Percentiles rank a stretch among this genome's conserved stretches.
These are phyloP conservation scores for Lota lota DNA, from an alignment of 2,113 vertebrate genomes.

Conservation along the genomic window DNA sequence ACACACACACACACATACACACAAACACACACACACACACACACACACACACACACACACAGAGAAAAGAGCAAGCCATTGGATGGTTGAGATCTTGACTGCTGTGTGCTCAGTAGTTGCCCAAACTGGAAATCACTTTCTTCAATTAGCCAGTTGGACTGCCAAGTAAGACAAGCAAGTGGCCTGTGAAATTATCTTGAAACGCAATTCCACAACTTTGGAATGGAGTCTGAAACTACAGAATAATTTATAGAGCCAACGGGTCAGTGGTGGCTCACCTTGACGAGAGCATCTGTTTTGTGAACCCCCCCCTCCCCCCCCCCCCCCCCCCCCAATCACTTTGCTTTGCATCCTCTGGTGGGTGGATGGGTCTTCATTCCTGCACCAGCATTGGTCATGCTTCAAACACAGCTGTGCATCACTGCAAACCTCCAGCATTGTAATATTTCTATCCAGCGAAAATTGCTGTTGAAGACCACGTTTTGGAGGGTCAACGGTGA, in stretches of 20 bases:
- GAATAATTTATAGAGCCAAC: conserved; percentile 76
- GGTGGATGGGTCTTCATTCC: conserved; percentile 15
- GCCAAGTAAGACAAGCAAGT: conserved; percentile 83
- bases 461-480: neutral
- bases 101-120: conserved; percentile 73
- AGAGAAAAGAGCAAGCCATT: conserved; percentile 17
- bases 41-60: no score
- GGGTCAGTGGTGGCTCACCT: conserved; percentile 73
- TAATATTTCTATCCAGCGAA: conserved; percentile 17
- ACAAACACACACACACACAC: no score
- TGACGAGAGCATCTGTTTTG: conserved; percentile 69
- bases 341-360: conserved; percentile 15
- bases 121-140: conserved; percentile 75
- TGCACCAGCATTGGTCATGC: conserved; percentile 18
- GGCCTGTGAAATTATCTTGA: conserved; percentile 83
- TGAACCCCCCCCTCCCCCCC: neutral
- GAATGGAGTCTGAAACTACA: conserved; percentile 77
- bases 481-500: neutral
- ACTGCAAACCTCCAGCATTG: conserved; percentile 15
- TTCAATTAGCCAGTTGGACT: conserved; percentile 84
- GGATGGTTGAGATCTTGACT: conserved; percentile 71
- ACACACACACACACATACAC: no score
- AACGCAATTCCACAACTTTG: conserved; percentile 82
- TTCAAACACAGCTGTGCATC: conserved; percentile 34
- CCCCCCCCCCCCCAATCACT: conserved; percentile 21